A percentile compares a stretch with the other conserved stretches of the same genome.
Conservation (phyloP, 2,888 invertebrate species). For the Drosophila kokeensis region DNA sequence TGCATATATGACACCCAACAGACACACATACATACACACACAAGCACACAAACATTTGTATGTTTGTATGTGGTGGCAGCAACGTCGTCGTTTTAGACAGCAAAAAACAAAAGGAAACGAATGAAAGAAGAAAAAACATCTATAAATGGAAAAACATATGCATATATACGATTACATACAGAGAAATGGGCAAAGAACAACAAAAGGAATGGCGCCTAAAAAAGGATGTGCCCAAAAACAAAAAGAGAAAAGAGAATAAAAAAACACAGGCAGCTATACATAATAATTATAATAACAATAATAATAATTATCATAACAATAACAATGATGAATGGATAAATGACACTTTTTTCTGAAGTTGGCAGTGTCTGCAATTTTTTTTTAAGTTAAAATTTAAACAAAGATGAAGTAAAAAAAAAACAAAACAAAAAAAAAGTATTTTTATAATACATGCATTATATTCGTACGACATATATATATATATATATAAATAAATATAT, state of each 20-base stretch:
- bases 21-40: constrained; percentile 5
- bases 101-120: constrained; percentile 27
- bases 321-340: constrained; percentile 6
- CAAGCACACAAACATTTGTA: neutral
- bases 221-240: constrained; percentile 8
- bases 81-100: constrained; percentile 70
- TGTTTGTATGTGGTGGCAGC: constrained; percentile 25
- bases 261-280: constrained; percentile 22
- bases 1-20: constrained; percentile 2
- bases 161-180: constrained; percentile 49
- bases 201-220: neutral
- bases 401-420: constrained; percentile 46
- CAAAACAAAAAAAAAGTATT: constrained; percentile 70
- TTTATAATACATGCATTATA: constrained; percentile 85
- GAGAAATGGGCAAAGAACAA: constrained; percentile 23
- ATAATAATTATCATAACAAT: constrained; percentile 5
- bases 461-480: constrained; percentile 78
- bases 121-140: constrained; percentile 29
- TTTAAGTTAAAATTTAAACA: constrained; percentile 72
- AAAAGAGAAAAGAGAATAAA: neutral
- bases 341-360: constrained; percentile 45
- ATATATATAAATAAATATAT: constrained; percentile 41
- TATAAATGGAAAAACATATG: too few species aligned
- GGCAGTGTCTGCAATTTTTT: constrained; percentile 67
- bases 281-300: constrained; percentile 28